A percentile compares a stretch with the other conserved stretches of the same genome.
Conservation (phyloP, 1,140 invertebrate species). For the Dendroctonus ponderosae region DNA sequence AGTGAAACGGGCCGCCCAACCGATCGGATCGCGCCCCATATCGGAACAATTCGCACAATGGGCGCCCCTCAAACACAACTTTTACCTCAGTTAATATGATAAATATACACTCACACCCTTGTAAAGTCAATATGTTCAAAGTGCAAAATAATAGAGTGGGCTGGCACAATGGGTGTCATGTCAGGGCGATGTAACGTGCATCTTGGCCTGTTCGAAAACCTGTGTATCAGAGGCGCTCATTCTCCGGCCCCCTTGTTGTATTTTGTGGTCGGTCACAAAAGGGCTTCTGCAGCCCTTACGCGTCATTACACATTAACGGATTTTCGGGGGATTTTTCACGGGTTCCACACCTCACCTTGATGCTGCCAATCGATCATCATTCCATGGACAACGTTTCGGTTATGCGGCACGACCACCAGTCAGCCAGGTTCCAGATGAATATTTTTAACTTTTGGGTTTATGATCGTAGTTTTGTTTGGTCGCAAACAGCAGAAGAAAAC, state of each 20-base stretch:
- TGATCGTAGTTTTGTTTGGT: too few species aligned
- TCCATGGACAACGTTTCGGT: too few species aligned
- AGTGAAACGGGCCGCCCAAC: too few species aligned
- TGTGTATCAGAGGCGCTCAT: slow-evolving; percentile 4
- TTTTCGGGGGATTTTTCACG: slow-evolving; percentile 19
- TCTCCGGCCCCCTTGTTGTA: slow-evolving; percentile 15
- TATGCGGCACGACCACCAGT: too few species aligned
- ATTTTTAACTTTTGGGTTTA: too few species aligned
- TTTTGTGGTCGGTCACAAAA: slow-evolving; percentile 30
- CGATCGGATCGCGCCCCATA: too few species aligned
- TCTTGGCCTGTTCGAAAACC: slow-evolving; percentile 1
- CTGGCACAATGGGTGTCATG: slow-evolving; percentile 48
- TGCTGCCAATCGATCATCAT: too few species aligned
- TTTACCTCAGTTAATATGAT: slow-evolving; percentile 29
- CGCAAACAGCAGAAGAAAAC: too few species aligned
- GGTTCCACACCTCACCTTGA: not conserved
- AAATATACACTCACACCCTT: slow-evolving; percentile 45
- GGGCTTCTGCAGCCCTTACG: slow-evolving; percentile 36
- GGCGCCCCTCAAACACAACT: slow-evolving; percentile 9
- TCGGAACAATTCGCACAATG: too few species aligned
- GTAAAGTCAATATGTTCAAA: slow-evolving; percentile 49
- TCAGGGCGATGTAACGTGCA: slow-evolving; percentile 38
- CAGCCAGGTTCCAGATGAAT: too few species aligned
- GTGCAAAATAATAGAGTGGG: slow-evolving; percentile 48
- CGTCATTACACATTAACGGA: slow-evolving; percentile 46